phyloP scores from a whole-genome alignment of 2,888 invertebrate genomes.

The Drosophila antonietae region DNA sequence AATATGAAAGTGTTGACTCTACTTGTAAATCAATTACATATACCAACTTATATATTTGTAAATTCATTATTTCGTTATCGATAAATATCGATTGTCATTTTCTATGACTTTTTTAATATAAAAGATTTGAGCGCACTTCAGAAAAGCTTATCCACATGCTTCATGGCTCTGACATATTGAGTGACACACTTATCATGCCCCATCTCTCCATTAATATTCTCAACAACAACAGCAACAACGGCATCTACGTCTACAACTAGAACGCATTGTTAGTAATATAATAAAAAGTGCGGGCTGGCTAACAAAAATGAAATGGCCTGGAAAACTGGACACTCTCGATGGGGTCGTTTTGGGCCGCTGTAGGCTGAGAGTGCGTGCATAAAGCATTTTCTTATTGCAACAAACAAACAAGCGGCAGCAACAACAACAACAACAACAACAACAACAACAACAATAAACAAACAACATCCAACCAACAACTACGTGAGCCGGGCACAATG shows the following conservation, averaged over 20 bases:
- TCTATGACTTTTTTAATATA: no score
- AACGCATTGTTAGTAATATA: constrained; percentile 7
- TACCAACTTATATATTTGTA: not conserved
- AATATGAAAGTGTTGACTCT: no score
- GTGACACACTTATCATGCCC: constrained; percentile 3
- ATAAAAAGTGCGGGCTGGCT: constrained; percentile 66
- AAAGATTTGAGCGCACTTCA: not conserved
- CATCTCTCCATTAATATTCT: not conserved
- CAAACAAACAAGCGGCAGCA: constrained; percentile 15
- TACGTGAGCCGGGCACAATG: constrained; percentile 7
- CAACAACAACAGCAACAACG: constrained; percentile 6
- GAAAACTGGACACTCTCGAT: constrained; percentile 73
- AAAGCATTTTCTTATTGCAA: constrained; percentile 76
- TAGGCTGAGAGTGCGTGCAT: constrained; percentile 69
- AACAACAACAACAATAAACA: constrained; percentile 16
- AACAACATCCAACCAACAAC: constrained; percentile 5
- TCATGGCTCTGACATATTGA: not conserved
- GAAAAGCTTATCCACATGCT: not conserved
- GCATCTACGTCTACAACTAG: not conserved
- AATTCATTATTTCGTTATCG: not conserved
- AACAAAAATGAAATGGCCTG: constrained; percentile 79
- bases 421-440: constrained; percentile 41
- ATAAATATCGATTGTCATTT: not conserved
- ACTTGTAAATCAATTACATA: not conserved
- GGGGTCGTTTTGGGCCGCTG: constrained; percentile 16